Conservation (phyloP, 2,113 vertebrate species). For the Raja brachyura region DNA sequence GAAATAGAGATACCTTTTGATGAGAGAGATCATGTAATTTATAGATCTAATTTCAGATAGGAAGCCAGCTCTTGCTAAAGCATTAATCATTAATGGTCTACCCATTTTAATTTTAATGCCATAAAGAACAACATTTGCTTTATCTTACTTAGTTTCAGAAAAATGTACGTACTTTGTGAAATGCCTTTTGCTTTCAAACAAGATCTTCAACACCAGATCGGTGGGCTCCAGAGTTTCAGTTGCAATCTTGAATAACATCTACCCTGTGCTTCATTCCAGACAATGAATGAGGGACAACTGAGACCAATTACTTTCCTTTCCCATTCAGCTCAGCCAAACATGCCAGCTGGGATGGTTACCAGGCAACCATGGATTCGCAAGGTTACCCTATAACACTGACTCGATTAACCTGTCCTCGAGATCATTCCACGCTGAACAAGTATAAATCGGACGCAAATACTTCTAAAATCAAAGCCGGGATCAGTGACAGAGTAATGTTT, state of each 20-base stretch:
- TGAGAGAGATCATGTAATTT: not conserved
- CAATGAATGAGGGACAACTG: not conserved
- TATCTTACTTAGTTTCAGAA: not conserved
- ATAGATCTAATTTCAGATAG: conserved; percentile 34
- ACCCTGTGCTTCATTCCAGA: no score
- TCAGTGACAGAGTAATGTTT: conserved; percentile 5
- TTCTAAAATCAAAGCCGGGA: not conserved
- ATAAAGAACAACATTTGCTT: conserved; percentile 22
- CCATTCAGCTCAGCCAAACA: not conserved
- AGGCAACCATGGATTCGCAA: not conserved
- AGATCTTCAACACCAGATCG: not conserved
- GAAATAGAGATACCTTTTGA: conserved; percentile 17
- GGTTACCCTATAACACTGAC: not conserved
- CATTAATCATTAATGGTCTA: conserved; percentile 35
- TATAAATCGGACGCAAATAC: not conserved
- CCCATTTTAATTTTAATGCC: not conserved
- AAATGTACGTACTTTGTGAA: no score
- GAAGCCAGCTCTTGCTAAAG: not conserved
- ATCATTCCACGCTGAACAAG: not conserved
- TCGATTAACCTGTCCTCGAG: not conserved
- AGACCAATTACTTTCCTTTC: not conserved
- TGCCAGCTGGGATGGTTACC: not conserved
- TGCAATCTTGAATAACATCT: not conserved
- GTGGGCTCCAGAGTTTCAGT: not conserved
- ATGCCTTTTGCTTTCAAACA: not conserved